Conservation (phyloP, 1,140 invertebrate genomes). For the Zaprionus lachaisei region DNA sequence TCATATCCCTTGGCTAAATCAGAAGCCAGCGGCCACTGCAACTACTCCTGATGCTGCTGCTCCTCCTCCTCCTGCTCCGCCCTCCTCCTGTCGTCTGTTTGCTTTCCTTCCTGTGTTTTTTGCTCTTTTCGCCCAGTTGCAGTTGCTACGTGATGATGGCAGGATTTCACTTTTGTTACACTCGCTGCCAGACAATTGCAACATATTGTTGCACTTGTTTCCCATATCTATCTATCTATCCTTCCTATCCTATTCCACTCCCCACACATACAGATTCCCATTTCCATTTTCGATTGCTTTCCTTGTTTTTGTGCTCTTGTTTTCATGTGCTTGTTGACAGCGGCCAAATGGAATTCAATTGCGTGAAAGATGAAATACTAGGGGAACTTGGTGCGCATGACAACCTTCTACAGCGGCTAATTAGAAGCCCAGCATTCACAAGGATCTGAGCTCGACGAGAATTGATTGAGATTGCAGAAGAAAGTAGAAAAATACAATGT, state of each 20-base stretch:
- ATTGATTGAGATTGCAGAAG: not conserved
- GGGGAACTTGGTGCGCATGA: not conserved
- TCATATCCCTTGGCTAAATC: conserved; percentile 61
- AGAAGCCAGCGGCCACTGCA: conserved; percentile 30
- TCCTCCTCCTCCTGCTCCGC: not conserved
- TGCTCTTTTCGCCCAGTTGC: conserved; percentile 13
- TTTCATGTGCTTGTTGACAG: conserved; percentile 60
- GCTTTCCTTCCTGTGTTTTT: conserved; percentile 12
- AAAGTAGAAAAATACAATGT: not conserved
- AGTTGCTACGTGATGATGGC: conserved; percentile 63
- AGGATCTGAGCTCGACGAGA: not conserved
- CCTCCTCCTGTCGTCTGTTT: conserved; percentile 10
- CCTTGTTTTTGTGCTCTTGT: conserved; percentile 33
- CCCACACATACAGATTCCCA: conserved; percentile 18
- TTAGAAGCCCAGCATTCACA: not conserved
- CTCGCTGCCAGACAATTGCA: conserved; percentile 61
- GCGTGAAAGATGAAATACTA: conserved; percentile 20
- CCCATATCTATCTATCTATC: not conserved
- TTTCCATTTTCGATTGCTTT: conserved; percentile 40
- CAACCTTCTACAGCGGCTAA: conserved; percentile 1
- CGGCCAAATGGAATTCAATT: conserved; percentile 50
- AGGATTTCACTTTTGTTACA: conserved; percentile 66
- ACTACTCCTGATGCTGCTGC: not conserved
- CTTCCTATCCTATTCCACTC: conserved; percentile 2
- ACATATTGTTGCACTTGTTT: conserved; percentile 68